phyloP scores from a whole-genome alignment of 2,797 vertebrate species.

The Semaprochilodus insignis region DNA sequence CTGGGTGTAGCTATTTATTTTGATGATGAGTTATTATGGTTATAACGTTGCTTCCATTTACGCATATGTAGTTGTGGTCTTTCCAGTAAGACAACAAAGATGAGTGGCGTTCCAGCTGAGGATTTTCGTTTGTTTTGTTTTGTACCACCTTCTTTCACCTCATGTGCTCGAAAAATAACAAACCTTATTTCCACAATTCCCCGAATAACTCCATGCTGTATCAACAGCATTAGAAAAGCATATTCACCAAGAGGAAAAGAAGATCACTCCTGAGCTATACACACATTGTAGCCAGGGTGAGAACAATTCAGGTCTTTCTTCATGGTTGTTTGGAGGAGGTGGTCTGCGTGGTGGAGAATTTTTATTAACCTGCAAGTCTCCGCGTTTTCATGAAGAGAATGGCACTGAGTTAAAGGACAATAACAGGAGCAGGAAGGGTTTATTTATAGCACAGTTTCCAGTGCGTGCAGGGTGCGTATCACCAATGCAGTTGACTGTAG shows the following conservation, averaged over 20 bases:
- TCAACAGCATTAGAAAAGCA: slow-evolving; percentile 31
- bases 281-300: slow-evolving; percentile 10
- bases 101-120: neutral
- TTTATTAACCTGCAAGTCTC: slow-evolving; percentile 4
- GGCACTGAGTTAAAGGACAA: slow-evolving; percentile 16
- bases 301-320: slow-evolving; percentile 17
- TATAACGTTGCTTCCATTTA: too few relatives aligned
- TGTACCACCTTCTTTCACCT: slow-evolving; percentile 9
- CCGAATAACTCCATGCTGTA: slow-evolving; percentile 33
- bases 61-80: neutral
- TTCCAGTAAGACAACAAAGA: neutral
- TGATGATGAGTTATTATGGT: too few relatives aligned
- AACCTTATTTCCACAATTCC: slow-evolving; percentile 39
- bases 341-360: neutral
- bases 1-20: too few relatives aligned
- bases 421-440: neutral
- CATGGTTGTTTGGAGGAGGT: slow-evolving; percentile 7
- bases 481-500: neutral
- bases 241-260: slow-evolving; percentile 23
- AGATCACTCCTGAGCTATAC: slow-evolving; percentile 24
- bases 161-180: slow-evolving; percentile 40
- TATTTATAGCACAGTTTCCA: slow-evolving; percentile 16
- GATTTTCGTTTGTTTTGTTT: slow-evolving; percentile 17
- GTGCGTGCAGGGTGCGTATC: slow-evolving; percentile 8
- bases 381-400: neutral